Conservation (phyloP, 2,113 vertebrate genomes). For the Lanius collurio region DNA sequence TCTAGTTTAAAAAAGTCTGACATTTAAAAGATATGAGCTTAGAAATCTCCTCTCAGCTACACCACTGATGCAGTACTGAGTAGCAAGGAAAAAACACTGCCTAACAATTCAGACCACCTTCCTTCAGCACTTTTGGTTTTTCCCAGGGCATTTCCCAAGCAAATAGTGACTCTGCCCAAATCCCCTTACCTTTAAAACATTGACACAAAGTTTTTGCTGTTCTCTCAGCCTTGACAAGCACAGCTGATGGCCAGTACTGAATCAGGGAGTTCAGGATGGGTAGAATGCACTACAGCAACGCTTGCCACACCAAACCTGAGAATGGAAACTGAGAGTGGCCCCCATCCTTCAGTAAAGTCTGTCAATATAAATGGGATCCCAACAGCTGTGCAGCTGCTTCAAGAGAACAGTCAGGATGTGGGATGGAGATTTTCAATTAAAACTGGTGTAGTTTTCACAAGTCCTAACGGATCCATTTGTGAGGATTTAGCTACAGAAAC, state of each 20-base stretch:
- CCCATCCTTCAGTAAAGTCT: not conserved
- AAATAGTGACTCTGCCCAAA: not conserved
- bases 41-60: not conserved
- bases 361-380: not conserved
- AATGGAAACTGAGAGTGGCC: not conserved
- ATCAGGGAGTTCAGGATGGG: not conserved
- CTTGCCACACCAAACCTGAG: not conserved
- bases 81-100: not conserved
- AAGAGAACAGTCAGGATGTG: accelerated
- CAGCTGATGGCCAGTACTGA: accelerated
- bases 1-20: conserved; percentile 33
- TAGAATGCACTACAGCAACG: not conserved
- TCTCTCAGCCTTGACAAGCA: not conserved
- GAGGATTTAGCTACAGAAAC: not conserved
- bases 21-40: conserved; percentile 30
- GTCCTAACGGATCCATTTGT: not conserved
- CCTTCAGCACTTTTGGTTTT: not conserved
- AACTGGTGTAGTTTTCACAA: not conserved
- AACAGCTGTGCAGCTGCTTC: not conserved
- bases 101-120: not conserved
- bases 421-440: not conserved
- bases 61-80: not conserved
- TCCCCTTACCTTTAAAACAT: not conserved
- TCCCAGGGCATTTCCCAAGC: not conserved
- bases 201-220: not conserved